Evolutionary conservation across 2,888 invertebrate species (phyloP).

Genomic region (Archips xylosteana): DNA sequence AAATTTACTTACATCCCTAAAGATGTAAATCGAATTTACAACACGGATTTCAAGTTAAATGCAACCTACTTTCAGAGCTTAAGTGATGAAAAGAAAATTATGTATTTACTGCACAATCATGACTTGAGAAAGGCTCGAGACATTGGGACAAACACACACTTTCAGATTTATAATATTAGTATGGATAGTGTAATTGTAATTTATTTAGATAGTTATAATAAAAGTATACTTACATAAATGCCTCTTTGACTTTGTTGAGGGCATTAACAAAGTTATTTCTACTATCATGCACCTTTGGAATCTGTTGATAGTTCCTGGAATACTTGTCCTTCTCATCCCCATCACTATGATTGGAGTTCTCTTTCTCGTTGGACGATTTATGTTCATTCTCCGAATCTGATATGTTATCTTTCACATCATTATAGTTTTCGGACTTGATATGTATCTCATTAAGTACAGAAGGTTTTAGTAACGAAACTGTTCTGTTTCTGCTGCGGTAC

Average conservation of each 20-base stretch:
- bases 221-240: constrained; percentile 67
- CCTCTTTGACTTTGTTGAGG: constrained; percentile 78
- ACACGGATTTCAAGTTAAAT: too few species aligned
- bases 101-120: too few species aligned
- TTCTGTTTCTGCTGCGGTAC: constrained; percentile 66
- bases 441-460: constrained; percentile 80
- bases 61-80: too few species aligned
- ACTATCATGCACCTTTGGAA: constrained; percentile 68
- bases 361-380: constrained; percentile 69
- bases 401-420: constrained; percentile 63
- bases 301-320: constrained; percentile 62
- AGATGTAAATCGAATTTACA: too few species aligned
- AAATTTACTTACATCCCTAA: too few species aligned
- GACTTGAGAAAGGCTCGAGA: too few species aligned
- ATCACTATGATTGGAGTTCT: constrained; percentile 71
- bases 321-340: constrained; percentile 68
- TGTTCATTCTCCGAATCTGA: constrained; percentile 75
- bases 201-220: background rate
- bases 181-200: too few species aligned
- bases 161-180: too few species aligned
- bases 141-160: too few species aligned
- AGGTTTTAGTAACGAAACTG: constrained; percentile 75
- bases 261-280: constrained; percentile 77
- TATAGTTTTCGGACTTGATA: constrained; percentile 72
- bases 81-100: too few species aligned